A percentile compares a stretch with the other conserved stretches of the same genome.
These are phyloP conservation scores for Chrysemys picta DNA, from an alignment of 2,113 vertebrate genomes.

Conservation along the genomic window DNA sequence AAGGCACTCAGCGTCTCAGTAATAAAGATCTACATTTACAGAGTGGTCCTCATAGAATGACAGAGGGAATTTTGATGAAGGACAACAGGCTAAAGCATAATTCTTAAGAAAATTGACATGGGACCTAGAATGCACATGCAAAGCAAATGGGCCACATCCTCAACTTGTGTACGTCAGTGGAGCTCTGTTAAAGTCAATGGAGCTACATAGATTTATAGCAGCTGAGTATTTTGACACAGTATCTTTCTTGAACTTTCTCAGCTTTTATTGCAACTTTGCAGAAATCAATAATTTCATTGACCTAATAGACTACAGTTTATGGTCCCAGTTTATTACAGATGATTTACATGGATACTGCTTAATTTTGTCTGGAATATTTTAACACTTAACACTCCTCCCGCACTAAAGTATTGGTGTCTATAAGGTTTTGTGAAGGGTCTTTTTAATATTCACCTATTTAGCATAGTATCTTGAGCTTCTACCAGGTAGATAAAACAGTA, in stretches of 20 bases:
- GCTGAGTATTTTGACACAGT: not conserved
- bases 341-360: not conserved
- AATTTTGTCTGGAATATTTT: not conserved
- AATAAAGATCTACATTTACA: not conserved
- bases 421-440: not conserved
- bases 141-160: not conserved
- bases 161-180: not conserved
- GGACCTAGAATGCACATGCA: not conserved
- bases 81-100: not conserved
- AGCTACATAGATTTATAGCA: not conserved
- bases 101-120: not conserved
- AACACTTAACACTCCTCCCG: not conserved
- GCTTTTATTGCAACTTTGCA: constrained; percentile 38
- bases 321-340: constrained; percentile 30
- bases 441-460: not conserved
- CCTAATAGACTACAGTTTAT: constrained; percentile 31
- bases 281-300: constrained; percentile 64
- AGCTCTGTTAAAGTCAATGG: not conserved
- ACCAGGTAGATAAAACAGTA: not conserved
- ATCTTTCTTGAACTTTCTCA: constrained; percentile 43
- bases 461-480: not conserved
- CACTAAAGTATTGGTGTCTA: not conserved
- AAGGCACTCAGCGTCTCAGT: constrained; percentile 32
- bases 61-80: not conserved
- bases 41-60: not conserved